Evolutionary conservation across 1,140 invertebrate species (phyloP).

Genomic region (Drosophila malerkotliana): DNA sequence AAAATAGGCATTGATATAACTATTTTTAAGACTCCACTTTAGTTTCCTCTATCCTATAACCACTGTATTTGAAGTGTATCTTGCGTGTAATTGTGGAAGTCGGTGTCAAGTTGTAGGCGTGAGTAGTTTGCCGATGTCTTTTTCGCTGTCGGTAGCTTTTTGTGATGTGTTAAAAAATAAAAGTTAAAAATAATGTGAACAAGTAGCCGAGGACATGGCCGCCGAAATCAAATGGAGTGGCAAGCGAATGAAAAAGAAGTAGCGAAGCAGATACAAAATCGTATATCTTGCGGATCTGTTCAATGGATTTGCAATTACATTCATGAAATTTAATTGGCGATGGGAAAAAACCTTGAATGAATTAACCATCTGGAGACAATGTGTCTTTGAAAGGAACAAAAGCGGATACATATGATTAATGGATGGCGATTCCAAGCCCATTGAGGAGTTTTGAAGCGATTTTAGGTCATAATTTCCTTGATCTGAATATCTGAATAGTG

Average conservation of each 20-base stretch:
- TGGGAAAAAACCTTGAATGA: conserved; percentile 44
- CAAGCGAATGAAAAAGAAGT: conserved; percentile 17
- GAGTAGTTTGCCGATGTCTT: conserved; percentile 39
- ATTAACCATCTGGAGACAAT: conserved; percentile 51
- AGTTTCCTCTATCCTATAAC: background rate
- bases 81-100: conserved; percentile 12
- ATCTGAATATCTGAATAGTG: conserved; percentile 7
- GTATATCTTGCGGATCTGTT: conserved; percentile 36
- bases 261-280: conserved; percentile 18
- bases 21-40: background rate
- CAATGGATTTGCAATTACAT: conserved; percentile 53
- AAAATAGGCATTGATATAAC: too few relatives aligned
- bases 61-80: conserved; percentile 18
- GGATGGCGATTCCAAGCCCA: conserved; percentile 27
- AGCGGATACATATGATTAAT: conserved; percentile 9
- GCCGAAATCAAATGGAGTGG: conserved; percentile 40
- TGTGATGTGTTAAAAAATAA: conserved; percentile 47
- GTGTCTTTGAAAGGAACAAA: conserved; percentile 19
- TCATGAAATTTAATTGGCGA: conserved; percentile 62
- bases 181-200: conserved; percentile 48
- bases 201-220: conserved; percentile 63
- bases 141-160: conserved; percentile 42
- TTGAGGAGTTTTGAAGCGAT: conserved; percentile 21
- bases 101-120: conserved; percentile 66
- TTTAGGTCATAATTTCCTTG: background rate